These are phyloP conservation scores for Neoaliturus tenellus DNA, from an alignment of 2,888 invertebrate genomes.

Conservation along the genomic window DNA sequence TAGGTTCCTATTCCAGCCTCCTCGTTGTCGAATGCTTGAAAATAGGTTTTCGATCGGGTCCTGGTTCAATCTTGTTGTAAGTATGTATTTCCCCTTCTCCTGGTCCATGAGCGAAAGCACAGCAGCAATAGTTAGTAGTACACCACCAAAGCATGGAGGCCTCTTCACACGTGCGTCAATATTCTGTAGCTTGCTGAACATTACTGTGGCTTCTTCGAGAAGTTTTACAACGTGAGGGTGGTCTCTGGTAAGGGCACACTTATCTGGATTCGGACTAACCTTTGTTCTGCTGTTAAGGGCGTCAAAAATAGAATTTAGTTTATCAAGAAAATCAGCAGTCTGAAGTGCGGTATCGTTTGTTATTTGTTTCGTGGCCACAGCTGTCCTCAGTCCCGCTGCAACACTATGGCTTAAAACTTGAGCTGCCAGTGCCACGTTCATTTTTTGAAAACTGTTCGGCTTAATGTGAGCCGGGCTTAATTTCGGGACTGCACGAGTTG, in stretches of 20 bases:
- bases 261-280: slow-evolving; percentile 60
- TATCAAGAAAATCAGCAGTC: slow-evolving; percentile 64
- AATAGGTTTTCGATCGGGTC: slow-evolving; percentile 66
- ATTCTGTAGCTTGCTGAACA: slow-evolving; percentile 53
- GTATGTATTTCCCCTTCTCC: not conserved
- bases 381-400: slow-evolving; percentile 63
- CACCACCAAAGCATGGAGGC: slow-evolving; percentile 65
- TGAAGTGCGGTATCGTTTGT: slow-evolving; percentile 49
- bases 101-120: slow-evolving; percentile 61
- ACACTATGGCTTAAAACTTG: slow-evolving; percentile 67
- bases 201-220: slow-evolving; percentile 45
- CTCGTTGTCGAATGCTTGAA: slow-evolving; percentile 62
- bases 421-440: slow-evolving; percentile 64
- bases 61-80: slow-evolving; percentile 58
- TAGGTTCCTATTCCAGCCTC: slow-evolving; percentile 64
- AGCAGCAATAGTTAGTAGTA: slow-evolving; percentile 64
- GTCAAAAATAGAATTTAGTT: slow-evolving; percentile 65
- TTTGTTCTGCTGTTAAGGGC: slow-evolving; percentile 62
- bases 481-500: slow-evolving; percentile 63
- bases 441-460: slow-evolving; percentile 64
- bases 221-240: slow-evolving; percentile 54
- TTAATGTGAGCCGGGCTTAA: slow-evolving; percentile 63
- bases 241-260: slow-evolving; percentile 54
- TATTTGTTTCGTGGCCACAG: slow-evolving; percentile 60
- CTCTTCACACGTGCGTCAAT: slow-evolving; percentile 54